Evolutionary conservation across 2,113 vertebrate genomes (phyloP), one percentile per base, ranked within the genome.

Genomic region (Bombycilla garrulus): DNA sequence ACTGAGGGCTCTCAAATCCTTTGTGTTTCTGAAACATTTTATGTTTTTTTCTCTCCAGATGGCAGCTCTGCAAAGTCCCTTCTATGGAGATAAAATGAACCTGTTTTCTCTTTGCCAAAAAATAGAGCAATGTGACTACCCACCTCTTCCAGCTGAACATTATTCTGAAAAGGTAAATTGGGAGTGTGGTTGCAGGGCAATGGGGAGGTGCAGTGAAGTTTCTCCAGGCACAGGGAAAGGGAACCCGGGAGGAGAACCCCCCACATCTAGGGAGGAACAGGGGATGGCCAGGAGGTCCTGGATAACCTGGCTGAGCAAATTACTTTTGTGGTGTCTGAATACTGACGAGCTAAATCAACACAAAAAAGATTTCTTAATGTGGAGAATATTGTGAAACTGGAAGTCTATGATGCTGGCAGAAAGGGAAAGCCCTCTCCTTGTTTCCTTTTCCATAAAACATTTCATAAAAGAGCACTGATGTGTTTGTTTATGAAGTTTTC

Each of bases 21-120:
- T 53, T 19, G 45, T 11, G 0, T 40, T 95, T 86, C 82, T 85
- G 88, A 92, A 64, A n/a, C 20, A 1, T 35, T 51, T 72, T 65
- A 60, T 90, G 15, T 1, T 35, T 56, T 71, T 73, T 77, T 45
- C 61, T 85, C 74, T 95, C 42, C 97, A 98, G 98, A 98, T 98
- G 98, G 98, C 98, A 42, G 98, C 98, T 92, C 98, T 98, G 70
- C 98, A 98, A 96, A 98, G 98, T 91, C 98, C 98, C 48, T 98
- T 98, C 97, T 98, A 98, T 5, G 98, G 98, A 48, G 98, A 98
- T 93, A 98, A 98, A 93, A 98, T 98, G 98, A 98, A 98, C 88
- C 98, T 98, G 88, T 98, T 98, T 93, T 98, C 98, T 86, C 98
- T 98, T 78, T 98, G 98, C 97, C 98, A 98, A 90, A 98, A 98